A percentile compares a stretch with the other conserved stretches of the same genome.
Evolutionary conservation across 2,888 invertebrate genomes (phyloP).

Genomic region (Junonia oenone): DNA sequence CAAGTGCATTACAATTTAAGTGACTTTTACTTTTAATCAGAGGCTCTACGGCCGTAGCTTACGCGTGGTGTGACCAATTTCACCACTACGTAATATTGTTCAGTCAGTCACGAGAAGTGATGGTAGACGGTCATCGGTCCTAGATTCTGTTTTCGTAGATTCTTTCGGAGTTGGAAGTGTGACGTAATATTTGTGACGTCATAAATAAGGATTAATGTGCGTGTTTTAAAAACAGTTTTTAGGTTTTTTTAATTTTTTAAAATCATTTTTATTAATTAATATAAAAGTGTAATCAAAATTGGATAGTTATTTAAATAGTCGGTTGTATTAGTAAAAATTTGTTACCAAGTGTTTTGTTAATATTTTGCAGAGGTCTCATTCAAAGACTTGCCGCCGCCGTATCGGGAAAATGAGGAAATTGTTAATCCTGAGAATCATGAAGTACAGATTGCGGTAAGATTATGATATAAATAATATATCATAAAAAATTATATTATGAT

Average conservation of each 20-base stretch:
- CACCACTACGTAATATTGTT: background rate
- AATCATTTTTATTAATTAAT: background rate
- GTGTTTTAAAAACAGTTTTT: background rate
- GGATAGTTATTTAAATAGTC: too few species aligned
- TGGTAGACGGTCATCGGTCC: background rate
- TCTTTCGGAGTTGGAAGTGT: background rate
- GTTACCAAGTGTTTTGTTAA: conserved; percentile 5
- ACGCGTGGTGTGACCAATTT: conserved; percentile 8
- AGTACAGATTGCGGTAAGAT: conserved; percentile 29
- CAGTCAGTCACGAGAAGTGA: background rate
- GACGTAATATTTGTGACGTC: background rate
- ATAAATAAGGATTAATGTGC: background rate
- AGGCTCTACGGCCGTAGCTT: conserved; percentile 26
- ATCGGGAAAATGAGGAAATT: conserved; percentile 52
- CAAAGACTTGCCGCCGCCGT: conserved; percentile 67
- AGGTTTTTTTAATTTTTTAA: too few species aligned
- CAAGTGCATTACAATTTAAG: conserved; percentile 28
- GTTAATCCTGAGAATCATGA: conserved; percentile 34
- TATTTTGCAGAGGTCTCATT: conserved; percentile 57
- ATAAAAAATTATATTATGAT: too few species aligned
- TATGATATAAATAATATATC: background rate
- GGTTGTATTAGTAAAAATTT: too few species aligned
- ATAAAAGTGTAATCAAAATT: background rate
- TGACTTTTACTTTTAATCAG: conserved; percentile 19
- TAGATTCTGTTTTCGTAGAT: background rate